Percentiles rank a stretch among this genome's conserved stretches.
Evolutionary conservation across 2,113 vertebrate genomes (phyloP).

Genomic region (Oncorhynchus tshawytscha): DNA sequence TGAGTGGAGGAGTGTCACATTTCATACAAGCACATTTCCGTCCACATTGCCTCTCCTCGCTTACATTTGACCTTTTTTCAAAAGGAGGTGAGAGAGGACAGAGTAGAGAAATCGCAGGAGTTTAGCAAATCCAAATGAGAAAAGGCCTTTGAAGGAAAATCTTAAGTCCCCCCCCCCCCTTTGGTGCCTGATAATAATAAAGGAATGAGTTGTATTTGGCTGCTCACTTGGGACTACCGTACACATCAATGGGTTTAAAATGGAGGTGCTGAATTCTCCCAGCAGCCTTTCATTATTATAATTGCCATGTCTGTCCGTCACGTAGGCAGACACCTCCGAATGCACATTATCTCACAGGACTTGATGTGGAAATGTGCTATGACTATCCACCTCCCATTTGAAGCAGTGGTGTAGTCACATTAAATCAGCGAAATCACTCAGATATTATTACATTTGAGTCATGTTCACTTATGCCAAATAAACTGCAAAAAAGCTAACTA

Average conservation of each 20-base stretch:
- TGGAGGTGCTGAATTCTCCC: conserved; percentile 33
- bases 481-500: neutral
- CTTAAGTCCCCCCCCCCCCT: conserved; percentile 9
- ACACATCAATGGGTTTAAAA: conserved; percentile 29
- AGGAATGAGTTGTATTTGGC: conserved; percentile 41
- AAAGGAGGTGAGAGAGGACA: too few relatives aligned
- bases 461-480: neutral
- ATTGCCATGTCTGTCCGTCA: conserved; percentile 63
- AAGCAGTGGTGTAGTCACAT: conserved; percentile 11
- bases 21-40: too few relatives aligned
- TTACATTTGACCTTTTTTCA: too few relatives aligned
- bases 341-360: conserved; percentile 36
- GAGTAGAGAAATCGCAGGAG: neutral
- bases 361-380: conserved; percentile 41
- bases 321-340: conserved; percentile 24
- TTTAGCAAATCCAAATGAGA: too few relatives aligned
- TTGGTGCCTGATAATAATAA: conserved; percentile 53
- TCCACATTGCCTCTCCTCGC: too few relatives aligned
- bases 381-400: conserved; percentile 17
- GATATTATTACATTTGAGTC: neutral
- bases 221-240: conserved; percentile 35
- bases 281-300: conserved; percentile 63
- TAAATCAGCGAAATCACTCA: neutral
- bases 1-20: too few relatives aligned
- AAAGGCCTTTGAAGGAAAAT: conserved; percentile 18